phyloP scores from a whole-genome alignment of 2,888 invertebrate species.

The Nomada goodeniana region DNA sequence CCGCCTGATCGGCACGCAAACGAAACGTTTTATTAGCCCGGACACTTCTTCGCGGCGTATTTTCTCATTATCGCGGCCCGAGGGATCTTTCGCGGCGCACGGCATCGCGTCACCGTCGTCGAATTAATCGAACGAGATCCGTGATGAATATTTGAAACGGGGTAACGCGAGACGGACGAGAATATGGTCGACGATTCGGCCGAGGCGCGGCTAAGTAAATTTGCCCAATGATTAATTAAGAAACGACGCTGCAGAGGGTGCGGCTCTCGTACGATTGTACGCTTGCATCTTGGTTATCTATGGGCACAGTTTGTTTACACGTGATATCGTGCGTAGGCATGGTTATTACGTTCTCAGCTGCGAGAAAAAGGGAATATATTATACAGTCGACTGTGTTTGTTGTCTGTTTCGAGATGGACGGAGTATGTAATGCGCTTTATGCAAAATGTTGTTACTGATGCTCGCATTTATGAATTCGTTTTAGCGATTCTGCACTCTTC shows the following conservation, averaged over 20 bases:
- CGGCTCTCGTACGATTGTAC: background rate
- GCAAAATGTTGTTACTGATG: too few relatives aligned
- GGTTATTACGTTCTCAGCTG: background rate
- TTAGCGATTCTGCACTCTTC: too few relatives aligned
- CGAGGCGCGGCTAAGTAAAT: slow-evolving; percentile 17
- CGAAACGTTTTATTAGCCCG: slow-evolving; percentile 19
- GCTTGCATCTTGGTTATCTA: background rate
- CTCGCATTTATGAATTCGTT: too few relatives aligned
- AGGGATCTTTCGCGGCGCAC: slow-evolving; percentile 14
- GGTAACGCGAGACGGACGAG: slow-evolving; percentile 11
- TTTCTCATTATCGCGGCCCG: slow-evolving; percentile 27
- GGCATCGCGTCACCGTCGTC: slow-evolving; percentile 14
- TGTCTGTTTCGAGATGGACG: too few relatives aligned
- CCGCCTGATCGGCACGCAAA: slow-evolving; percentile 24
- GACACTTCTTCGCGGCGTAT: background rate
- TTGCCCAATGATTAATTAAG: slow-evolving; percentile 35
- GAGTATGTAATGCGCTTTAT: too few relatives aligned
- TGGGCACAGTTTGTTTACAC: background rate
- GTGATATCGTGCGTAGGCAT: background rate
- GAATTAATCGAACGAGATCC: slow-evolving; percentile 34
- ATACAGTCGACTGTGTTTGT: too few relatives aligned
- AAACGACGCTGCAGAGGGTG: background rate
- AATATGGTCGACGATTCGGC: slow-evolving; percentile 11
- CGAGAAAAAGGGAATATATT: too few relatives aligned
- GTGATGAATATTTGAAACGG: slow-evolving; percentile 43